Conservation (phyloP, 2,888 invertebrate species). For the Volucella inanis region DNA sequence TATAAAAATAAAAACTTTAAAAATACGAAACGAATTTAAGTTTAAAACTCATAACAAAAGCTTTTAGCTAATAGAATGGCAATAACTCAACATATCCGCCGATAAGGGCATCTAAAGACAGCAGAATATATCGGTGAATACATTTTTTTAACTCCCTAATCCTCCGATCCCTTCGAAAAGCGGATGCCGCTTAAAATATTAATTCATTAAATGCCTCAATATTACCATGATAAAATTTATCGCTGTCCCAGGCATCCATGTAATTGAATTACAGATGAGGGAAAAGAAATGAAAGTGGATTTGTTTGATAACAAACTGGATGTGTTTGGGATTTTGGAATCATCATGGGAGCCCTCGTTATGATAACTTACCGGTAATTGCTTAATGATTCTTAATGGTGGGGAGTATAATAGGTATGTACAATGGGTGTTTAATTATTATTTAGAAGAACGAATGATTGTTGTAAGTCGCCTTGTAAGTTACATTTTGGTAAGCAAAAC, state of each 20-base stretch:
- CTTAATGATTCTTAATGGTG: neutral
- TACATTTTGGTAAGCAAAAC: too few relatives aligned
- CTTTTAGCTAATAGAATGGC: conserved; percentile 22
- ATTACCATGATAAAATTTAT: conserved; percentile 45
- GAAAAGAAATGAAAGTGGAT: conserved; percentile 17
- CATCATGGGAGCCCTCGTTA: conserved; percentile 1
- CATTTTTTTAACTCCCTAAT: neutral
- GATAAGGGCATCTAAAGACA: conserved; percentile 1
- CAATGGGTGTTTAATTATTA: neutral
- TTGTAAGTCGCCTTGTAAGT: neutral
- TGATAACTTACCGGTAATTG: conserved; percentile 5
- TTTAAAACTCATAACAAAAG: neutral
- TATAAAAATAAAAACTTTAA: too few relatives aligned
- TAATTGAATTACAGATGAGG: conserved; percentile 51
- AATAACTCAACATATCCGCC: conserved; percentile 1
- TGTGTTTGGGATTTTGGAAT: neutral
- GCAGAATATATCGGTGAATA: conserved; percentile 34
- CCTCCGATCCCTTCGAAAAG: neutral
- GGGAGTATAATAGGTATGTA: neutral
- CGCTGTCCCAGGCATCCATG: conserved; percentile 19
- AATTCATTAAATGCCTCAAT: conserved; percentile 43
- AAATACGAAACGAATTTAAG: conserved; percentile 1
- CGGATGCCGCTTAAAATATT: conserved; percentile 33
- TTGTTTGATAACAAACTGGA: neutral
- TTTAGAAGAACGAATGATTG: too few relatives aligned